phyloP scores from a whole-genome alignment of 2,888 invertebrate genomes.

The Apotomis capreana region DNA sequence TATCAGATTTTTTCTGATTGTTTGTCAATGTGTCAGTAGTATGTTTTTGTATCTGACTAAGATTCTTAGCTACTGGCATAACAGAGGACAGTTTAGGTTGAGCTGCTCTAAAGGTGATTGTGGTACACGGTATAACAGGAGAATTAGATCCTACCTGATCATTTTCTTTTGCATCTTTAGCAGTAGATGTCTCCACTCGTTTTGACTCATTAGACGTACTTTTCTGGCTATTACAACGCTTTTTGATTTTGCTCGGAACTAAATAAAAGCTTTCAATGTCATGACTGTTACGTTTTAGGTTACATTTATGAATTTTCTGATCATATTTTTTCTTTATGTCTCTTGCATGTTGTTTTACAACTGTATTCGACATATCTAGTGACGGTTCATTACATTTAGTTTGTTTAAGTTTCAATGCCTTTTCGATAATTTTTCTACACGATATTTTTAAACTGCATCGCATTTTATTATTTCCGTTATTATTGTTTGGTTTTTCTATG shows the following conservation, averaged over 20 bases:
- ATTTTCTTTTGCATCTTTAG: not conserved
- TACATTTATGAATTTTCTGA: slow-evolving; percentile 3
- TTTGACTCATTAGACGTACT: not conserved
- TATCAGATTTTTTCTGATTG: not conserved
- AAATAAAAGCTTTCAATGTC: not conserved
- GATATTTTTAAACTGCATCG: slow-evolving; percentile 30
- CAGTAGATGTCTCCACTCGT: not conserved
- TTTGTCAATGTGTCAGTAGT: not conserved
- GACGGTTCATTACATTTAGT: not conserved
- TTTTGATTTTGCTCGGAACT: not conserved
- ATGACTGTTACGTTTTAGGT: slow-evolving; percentile 8
- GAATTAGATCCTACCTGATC: slow-evolving; percentile 1
- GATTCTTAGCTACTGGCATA: not conserved
- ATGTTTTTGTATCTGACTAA: not conserved
- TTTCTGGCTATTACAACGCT: not conserved
- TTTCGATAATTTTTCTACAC: slow-evolving; percentile 5
- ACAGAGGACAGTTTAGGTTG: not conserved
- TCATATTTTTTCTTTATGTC: not conserved
- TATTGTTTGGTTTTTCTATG: not conserved
- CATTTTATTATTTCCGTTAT: not conserved
- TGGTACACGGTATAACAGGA: slow-evolving; percentile 17
- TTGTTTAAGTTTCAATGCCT: slow-evolving; percentile 23
- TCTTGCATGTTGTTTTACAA: not conserved
- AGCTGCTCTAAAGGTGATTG: not conserved
- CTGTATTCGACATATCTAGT: not conserved